Conservation (phyloP, 2,888 invertebrate species). For the Bibio marci region DNA sequence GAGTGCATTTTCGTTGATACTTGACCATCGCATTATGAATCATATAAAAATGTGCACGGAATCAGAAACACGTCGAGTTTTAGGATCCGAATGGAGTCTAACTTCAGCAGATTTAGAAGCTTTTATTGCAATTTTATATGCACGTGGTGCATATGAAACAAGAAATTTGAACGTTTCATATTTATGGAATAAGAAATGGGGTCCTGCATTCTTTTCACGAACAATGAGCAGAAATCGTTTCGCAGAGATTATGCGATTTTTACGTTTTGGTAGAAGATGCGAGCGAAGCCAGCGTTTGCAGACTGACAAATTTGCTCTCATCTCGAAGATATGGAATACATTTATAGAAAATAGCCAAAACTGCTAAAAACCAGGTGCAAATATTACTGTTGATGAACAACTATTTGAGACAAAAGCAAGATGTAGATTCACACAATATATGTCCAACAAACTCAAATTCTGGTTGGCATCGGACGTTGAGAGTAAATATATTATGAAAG, state of each 20-base stretch:
- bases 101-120: conserved; percentile 7
- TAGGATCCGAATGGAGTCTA: conserved; percentile 8
- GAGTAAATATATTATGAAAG: conserved; percentile 1
- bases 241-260: conserved; percentile 12
- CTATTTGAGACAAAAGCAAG: conserved; percentile 13
- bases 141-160: conserved; percentile 13
- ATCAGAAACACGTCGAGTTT: conserved; percentile 8
- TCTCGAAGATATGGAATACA: conserved; percentile 12
- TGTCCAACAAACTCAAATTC: conserved; percentile 18
- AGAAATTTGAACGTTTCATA: conserved; percentile 10
- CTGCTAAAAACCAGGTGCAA: conserved; percentile 11
- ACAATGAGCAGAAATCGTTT: conserved; percentile 13
- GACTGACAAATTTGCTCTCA: conserved; percentile 12
- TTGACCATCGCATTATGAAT: conserved; percentile 9
- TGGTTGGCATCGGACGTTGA: conserved; percentile 10
- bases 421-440: conserved; percentile 17
- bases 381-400: conserved; percentile 14
- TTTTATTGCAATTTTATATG: conserved; percentile 13
- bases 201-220: conserved; percentile 12
- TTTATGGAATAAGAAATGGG: conserved; percentile 14
- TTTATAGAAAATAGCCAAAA: conserved; percentile 12
- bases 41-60: conserved; percentile 10
- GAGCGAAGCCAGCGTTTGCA: conserved; percentile 10
- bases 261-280: conserved; percentile 12
- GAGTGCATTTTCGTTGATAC: conserved; percentile 10